Conservation (phyloP, 1,140 invertebrate species). For the Drosophila punjabiensis region DNA sequence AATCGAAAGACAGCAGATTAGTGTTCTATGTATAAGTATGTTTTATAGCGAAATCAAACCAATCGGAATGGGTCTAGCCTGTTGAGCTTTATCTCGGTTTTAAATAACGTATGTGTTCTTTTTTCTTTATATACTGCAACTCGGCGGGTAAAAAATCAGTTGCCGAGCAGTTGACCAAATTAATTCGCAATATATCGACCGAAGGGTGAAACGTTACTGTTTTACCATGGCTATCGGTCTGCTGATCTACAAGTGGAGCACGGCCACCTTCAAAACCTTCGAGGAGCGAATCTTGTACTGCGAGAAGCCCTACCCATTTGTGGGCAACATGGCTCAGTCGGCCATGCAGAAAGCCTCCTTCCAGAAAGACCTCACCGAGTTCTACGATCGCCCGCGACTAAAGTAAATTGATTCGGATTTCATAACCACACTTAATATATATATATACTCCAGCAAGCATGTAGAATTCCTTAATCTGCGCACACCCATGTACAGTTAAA, state of each 20-base stretch:
- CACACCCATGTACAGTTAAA: slow-evolving; percentile 86
- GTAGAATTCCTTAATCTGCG: slow-evolving; percentile 86
- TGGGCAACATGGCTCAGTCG: slow-evolving; percentile 78
- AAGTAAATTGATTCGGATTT: slow-evolving; percentile 49
- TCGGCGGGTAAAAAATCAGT: slow-evolving; percentile 14
- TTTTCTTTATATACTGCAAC: background rate
- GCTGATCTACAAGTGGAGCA: slow-evolving; percentile 64
- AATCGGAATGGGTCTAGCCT: too few species aligned
- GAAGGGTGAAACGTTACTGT: background rate
- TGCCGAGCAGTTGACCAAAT: background rate
- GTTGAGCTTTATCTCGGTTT: too few species aligned
- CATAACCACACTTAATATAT: too few species aligned
- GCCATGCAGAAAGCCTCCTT: slow-evolving; percentile 63
- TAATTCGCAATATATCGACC: background rate
- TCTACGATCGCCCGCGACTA: slow-evolving; percentile 67
- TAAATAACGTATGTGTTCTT: too few species aligned
- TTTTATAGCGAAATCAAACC: too few species aligned
- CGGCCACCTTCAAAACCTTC: slow-evolving; percentile 74
- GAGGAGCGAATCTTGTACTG: slow-evolving; percentile 68
- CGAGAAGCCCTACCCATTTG: slow-evolving; percentile 76
- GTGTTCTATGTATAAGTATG: too few species aligned
- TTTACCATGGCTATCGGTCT: slow-evolving; percentile 14
- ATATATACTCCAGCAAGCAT: slow-evolving; percentile 82
- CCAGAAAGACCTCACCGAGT: slow-evolving; percentile 50
- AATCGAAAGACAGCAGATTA: too few species aligned